phyloP scores from a whole-genome alignment of 2,797 vertebrate species.

The Sebastes trivittatus region DNA sequence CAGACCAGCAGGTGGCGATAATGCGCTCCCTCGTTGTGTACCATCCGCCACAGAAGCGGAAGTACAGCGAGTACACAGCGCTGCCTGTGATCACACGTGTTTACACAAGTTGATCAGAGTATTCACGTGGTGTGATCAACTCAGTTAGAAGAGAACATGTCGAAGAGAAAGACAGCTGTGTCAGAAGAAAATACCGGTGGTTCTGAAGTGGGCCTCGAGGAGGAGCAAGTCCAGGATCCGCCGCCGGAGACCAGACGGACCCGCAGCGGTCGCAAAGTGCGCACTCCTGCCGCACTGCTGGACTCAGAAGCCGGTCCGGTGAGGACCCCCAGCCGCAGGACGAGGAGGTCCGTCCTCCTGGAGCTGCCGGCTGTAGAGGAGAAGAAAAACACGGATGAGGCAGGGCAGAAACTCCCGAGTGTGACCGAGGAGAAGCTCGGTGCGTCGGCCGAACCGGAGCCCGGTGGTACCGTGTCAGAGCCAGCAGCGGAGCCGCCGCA shows the following conservation, averaged over 20 bases:
- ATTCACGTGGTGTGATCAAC: neutral
- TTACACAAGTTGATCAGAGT: neutral
- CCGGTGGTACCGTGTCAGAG: neutral
- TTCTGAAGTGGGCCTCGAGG: neutral
- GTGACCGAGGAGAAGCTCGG: conserved; percentile 12
- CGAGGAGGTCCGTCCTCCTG: conserved; percentile 69
- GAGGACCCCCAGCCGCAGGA: conserved; percentile 71
- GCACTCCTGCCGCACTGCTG: conserved; percentile 55
- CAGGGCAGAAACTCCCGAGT: neutral
- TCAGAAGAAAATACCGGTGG: neutral
- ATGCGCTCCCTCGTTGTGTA: neutral
- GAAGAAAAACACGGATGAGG: conserved; percentile 6
- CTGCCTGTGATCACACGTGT: conserved; percentile 54
- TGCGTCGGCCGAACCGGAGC: conserved; percentile 1
- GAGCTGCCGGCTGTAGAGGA: conserved; percentile 48
- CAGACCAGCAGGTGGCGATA: conserved; percentile 34
- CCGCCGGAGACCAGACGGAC: conserved; percentile 68
- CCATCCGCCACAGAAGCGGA: conserved; percentile 19
- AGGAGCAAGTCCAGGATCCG: conserved; percentile 34
- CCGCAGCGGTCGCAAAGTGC: conserved; percentile 80
- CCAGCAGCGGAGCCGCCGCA: neutral
- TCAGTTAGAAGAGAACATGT: conserved; percentile 42
- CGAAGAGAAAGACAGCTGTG: conserved; percentile 29
- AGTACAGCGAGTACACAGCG: conserved; percentile 1
- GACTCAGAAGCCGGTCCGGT: conserved; percentile 29